Base-by-base conservation (phyloP, 1,140 invertebrate genomes). In the Drosophila azteca region DNA sequence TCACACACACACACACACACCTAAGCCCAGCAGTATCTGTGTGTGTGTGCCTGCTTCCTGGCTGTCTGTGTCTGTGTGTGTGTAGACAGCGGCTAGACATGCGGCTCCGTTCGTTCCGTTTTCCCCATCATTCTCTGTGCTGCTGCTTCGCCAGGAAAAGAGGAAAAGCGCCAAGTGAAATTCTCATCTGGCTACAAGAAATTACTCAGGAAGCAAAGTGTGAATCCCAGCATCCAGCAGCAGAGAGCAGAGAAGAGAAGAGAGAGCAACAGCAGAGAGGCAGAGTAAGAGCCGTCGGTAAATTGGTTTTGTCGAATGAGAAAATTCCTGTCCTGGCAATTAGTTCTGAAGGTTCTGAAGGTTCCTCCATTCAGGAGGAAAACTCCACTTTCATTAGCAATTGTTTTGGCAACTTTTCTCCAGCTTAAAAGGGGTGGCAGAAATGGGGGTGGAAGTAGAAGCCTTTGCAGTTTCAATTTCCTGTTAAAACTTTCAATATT, bases 71-170 rank as follows among this genome's bases (percentile, higher is more conserved):
- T 62, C n/a, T 61, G 66, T 61, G 48, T 57, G 49, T 75, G 80
- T 68, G 77, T 59, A 83, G 80, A 83, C 79, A 63, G 31, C 48
- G 76, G 69, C 80, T 80, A 83, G 79, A 83, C 79, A 67, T 50
- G 31, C 50, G 61, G 58, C 60, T 80, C 44, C 57, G 31, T 46
- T 53, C 46, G 35, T 39, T 39, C 11, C 20, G 17, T 13, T 13
- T n/a, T n/a, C 15, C 22, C 8, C 13, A 35, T 17, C 60, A 7
- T 6, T 26, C 20, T 20, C 35, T 26, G n/a, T 45, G 35, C 50
- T 39, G 31, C 29, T 24, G 17, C 17, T 22, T 13, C 17, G 3
- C n/a, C 44, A 41, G 8, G 41, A 67, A 48, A 68, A 9, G 43
- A 39, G 51, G 26, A 22, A 67, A 59, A 60, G 29, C 17, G 39